Evolutionary conservation across 2,888 invertebrate genomes (phyloP).

Genomic region (Troglohyphantes excavatus): DNA sequence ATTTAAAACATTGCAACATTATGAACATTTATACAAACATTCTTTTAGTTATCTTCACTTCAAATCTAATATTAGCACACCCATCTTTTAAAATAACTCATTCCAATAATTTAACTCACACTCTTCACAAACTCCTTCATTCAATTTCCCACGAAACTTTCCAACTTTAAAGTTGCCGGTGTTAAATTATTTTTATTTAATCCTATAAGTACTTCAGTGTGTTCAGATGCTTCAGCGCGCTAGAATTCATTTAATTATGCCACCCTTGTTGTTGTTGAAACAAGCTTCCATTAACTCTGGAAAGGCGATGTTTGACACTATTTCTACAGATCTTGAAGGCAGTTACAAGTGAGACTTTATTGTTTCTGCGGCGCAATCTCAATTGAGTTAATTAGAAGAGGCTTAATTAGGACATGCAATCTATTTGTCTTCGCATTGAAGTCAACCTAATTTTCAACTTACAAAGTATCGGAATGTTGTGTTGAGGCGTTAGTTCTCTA

Average conservation of each 20-base stretch:
- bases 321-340: not conserved
- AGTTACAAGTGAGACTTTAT: conserved; percentile 31
- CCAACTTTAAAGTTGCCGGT: too few species aligned
- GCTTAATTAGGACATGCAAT: conserved; percentile 29
- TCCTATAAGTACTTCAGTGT: too few species aligned
- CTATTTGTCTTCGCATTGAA: conserved; percentile 3
- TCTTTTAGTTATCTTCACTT: too few species aligned
- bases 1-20: too few species aligned
- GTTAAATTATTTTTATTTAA: too few species aligned
- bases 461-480: not conserved
- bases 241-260: too few species aligned
- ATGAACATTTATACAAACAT: too few species aligned
- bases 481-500: not conserved
- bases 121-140: not conserved
- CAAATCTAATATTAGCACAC: too few species aligned
- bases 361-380: not conserved
- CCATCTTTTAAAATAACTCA: too few species aligned
- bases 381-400: conserved; percentile 36
- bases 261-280: not conserved
- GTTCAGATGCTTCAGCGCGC: too few species aligned
- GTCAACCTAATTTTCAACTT: not conserved
- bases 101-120: not conserved
- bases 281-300: not conserved
- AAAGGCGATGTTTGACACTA: not conserved
- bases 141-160: not conserved